Evolutionary conservation across 2,113 vertebrate genomes (phyloP).

Genomic region (Coracopsis vasa): DNA sequence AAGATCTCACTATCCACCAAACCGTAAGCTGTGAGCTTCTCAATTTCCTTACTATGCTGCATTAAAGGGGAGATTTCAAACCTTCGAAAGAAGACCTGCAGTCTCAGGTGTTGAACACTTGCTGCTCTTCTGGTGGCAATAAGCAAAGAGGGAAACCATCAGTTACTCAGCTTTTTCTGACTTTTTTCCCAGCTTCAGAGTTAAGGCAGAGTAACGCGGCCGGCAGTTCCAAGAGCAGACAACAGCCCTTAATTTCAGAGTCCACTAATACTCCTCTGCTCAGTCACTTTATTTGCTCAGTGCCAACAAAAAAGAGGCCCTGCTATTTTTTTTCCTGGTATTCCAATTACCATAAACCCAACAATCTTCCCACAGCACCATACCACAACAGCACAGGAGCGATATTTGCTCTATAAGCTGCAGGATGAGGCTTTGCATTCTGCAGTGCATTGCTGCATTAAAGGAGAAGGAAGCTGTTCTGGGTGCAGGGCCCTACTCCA

Average conservation of each 20-base stretch:
- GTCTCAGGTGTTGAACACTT: background rate
- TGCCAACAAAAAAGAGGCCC: background rate
- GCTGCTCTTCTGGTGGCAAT: background rate
- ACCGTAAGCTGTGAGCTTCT: background rate
- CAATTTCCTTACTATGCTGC: background rate
- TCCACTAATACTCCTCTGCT: background rate
- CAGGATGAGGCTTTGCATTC: background rate
- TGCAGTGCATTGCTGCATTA: background rate
- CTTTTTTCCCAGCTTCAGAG: background rate
- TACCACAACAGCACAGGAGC: background rate
- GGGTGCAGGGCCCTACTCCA: rapidly evolving
- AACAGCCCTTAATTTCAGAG: background rate
- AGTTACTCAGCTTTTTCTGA: background rate
- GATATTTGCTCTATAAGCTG: background rate
- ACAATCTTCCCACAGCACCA: rapidly evolving
- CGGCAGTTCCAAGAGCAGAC: background rate
- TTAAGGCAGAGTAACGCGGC: background rate
- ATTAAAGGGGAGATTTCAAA: background rate
- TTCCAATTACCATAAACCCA: background rate
- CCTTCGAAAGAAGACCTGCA: background rate
- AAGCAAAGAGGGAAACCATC: background rate
- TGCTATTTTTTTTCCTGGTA: background rate
- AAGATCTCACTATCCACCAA: background rate
- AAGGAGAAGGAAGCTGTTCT: background rate
- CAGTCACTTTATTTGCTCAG: background rate